Conservation (phyloP, 2,797 vertebrate genomes). For the Ctenochaetus hawaiiensis region DNA sequence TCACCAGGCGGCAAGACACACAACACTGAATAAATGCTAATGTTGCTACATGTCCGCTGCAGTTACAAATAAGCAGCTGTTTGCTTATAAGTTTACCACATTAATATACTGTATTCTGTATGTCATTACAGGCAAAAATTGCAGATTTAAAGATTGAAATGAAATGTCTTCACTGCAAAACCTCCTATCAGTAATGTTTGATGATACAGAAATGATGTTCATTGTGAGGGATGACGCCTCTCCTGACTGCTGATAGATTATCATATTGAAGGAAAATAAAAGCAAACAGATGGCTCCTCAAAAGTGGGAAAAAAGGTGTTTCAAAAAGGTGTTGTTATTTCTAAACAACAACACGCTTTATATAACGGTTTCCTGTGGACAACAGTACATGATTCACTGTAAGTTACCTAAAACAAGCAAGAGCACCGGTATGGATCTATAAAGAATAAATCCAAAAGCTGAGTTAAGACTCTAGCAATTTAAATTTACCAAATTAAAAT, state of each 20-base stretch:
- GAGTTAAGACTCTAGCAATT: constrained; percentile 4
- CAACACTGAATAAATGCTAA: background rate
- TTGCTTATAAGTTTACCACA: no score
- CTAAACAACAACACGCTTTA: no score
- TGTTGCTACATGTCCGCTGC: background rate
- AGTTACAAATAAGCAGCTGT: no score
- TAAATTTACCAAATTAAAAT: background rate
- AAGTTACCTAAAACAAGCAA: constrained; percentile 1
- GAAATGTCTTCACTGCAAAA: background rate
- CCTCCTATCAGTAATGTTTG: background rate
- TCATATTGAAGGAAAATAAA: background rate
- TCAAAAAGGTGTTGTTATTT: no score
- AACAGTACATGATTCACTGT: background rate
- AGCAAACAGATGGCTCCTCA: background rate
- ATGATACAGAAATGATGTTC: background rate
- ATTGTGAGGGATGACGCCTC: background rate
- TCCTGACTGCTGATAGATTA: background rate
- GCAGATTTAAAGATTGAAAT: background rate
- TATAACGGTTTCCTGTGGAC: background rate
- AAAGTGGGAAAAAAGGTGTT: background rate
- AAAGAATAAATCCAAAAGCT: background rate
- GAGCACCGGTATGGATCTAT: background rate
- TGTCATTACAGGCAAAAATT: background rate
- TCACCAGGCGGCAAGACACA: background rate
- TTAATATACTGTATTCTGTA: no score